Evolutionary conservation across 2,113 vertebrate species (phyloP).

Genomic region (Corythoichthys intestinalis): DNA sequence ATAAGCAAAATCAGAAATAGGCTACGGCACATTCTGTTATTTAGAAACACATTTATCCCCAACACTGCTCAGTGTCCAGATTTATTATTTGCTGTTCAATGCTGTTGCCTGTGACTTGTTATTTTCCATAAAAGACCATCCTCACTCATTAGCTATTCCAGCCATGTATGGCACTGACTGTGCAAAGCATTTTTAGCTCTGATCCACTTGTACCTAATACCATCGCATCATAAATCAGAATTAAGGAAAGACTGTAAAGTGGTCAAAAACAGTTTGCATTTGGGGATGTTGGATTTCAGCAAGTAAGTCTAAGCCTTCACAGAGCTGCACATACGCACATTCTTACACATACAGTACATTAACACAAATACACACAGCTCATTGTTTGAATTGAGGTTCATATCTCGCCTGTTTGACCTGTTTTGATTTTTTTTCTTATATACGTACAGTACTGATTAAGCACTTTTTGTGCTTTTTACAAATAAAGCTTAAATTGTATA

Average conservation of each 20-base stretch:
- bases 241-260: conserved; percentile 12
- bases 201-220: conserved; percentile 22
- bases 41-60: conserved; percentile 53
- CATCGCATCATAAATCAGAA: conserved; percentile 24
- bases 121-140: conserved; percentile 36
- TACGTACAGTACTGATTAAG: too few relatives aligned
- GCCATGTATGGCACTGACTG: conserved; percentile 29
- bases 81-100: conserved; percentile 42
- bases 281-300: conserved; percentile 24
- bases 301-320: neutral
- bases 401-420: too few relatives aligned
- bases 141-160: conserved; percentile 11
- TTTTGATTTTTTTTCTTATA: too few relatives aligned
- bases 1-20: conserved; percentile 16
- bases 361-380: too few relatives aligned
- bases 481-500: conserved; percentile 1
- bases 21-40: conserved; percentile 47
- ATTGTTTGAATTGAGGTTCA: too few relatives aligned
- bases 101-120: conserved; percentile 35
- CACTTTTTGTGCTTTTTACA: too few relatives aligned
- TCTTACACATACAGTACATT: too few relatives aligned
- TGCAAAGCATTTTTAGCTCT: conserved; percentile 9
- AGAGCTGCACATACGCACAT: too few relatives aligned
- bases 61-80: conserved; percentile 33
- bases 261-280: conserved; percentile 10